Percentiles rank a stretch among this genome's conserved stretches.
These are phyloP conservation scores for Chiloscyllium punctatum DNA, from an alignment of 2,797 vertebrate genomes.

Conservation along the genomic window DNA sequence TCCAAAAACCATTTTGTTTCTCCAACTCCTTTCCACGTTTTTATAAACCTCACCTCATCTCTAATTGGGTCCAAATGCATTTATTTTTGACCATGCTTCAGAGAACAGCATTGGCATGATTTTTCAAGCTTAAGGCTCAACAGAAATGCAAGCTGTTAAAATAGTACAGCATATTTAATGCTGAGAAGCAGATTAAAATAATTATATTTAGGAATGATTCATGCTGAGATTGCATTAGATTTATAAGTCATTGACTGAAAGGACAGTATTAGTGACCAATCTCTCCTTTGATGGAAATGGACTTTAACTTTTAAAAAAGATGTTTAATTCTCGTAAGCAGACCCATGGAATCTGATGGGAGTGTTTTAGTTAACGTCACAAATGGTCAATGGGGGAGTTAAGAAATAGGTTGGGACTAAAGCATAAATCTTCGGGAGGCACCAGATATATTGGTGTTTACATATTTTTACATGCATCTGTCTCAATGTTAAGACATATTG, in stretches of 20 bases:
- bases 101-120: neutral
- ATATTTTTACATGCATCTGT: neutral
- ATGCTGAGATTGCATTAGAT: neutral
- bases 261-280: neutral
- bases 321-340: neutral
- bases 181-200: neutral
- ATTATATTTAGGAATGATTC: neutral
- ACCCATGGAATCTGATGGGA: too few species aligned
- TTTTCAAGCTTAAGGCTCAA: neutral
- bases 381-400: too few species aligned
- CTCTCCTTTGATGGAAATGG: neutral
- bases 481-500: neutral
- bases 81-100: neutral
- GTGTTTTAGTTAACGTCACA: too few species aligned
- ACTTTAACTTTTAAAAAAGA: neutral
- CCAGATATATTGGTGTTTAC: neutral
- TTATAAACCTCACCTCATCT: neutral
- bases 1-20: neutral
- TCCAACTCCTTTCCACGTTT: neutral
- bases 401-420: too few species aligned
- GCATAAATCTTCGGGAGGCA: neutral
- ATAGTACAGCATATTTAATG: neutral
- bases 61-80: neutral
- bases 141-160: neutral
- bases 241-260: neutral